These are phyloP conservation scores for Paelopatides confundens DNA, from an alignment of 53 echinoderm and acorn worm species.

Conservation along the genomic window DNA sequence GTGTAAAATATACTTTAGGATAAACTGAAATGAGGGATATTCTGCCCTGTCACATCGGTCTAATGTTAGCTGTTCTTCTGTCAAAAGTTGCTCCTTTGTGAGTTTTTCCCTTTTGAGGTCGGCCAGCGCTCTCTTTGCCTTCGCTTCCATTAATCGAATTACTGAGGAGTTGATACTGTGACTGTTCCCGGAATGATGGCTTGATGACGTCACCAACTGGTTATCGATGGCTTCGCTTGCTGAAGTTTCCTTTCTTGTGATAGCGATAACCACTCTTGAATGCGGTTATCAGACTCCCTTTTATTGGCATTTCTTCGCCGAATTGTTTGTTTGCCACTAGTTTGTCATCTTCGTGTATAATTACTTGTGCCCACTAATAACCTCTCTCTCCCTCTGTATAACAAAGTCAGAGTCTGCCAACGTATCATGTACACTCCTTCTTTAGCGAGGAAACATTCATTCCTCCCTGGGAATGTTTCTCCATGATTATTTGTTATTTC, in stretches of 20 bases:
- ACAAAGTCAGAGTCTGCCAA: neutral
- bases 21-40: too few relatives aligned
- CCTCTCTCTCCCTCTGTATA: constrained; percentile 23
- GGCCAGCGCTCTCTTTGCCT: neutral
- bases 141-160: neutral
- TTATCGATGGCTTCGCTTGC: too few relatives aligned
- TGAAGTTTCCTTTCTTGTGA: neutral
- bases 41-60: too few relatives aligned
- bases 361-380: constrained; percentile 4
- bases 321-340: neutral
- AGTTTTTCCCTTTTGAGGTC: constrained; percentile 19
- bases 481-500: neutral
- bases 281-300: neutral
- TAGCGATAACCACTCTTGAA: neutral
- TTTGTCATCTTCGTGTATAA: neutral
- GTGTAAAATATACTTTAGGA: too few relatives aligned
- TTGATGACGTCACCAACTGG: too few relatives aligned
- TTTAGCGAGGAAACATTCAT: neutral
- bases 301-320: neutral
- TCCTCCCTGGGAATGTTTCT: neutral
- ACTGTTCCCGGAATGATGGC: neutral
- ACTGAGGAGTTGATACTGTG: neutral
- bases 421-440: constrained; percentile 33
- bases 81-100: constrained; percentile 22
- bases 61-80: constrained; percentile 12